Evolutionary conservation across 2,797 vertebrate genomes (phyloP).

Genomic region (Scomberomorus guttatus): DNA sequence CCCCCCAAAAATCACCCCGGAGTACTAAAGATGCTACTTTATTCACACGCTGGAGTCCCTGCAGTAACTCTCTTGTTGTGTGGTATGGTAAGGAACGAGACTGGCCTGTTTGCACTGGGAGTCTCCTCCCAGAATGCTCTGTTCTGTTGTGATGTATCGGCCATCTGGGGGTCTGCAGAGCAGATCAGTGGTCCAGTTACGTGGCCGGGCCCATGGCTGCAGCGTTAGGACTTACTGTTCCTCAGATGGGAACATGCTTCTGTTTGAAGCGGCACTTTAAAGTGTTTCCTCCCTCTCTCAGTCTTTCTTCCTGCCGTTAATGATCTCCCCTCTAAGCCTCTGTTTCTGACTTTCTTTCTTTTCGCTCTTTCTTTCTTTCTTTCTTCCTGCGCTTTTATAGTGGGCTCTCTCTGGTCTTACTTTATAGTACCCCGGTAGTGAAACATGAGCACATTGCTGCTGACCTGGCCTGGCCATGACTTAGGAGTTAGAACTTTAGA

Average conservation of each 20-base stretch:
- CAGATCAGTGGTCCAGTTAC: constrained; percentile 69
- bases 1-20: no score
- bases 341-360: constrained; percentile 49
- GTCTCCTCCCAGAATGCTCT: constrained; percentile 35
- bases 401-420: constrained; percentile 55
- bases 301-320: constrained; percentile 80
- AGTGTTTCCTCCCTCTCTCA: constrained; percentile 72
- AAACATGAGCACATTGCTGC: constrained; percentile 74
- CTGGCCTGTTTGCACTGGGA: constrained; percentile 33
- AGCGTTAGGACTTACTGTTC: constrained; percentile 52
- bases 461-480: constrained; percentile 79
- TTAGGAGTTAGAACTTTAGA: constrained; percentile 74
- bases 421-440: constrained; percentile 73
- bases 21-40: constrained; percentile 19
- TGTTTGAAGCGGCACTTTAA: constrained; percentile 80
- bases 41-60: constrained; percentile 35
- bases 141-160: constrained; percentile 71
- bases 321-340: constrained; percentile 65
- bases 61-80: constrained; percentile 45
- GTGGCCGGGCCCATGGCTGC: constrained; percentile 47
- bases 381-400: constrained; percentile 70
- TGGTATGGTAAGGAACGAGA: constrained; percentile 41
- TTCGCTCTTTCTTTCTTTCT: constrained; percentile 39
- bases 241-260: constrained; percentile 73
- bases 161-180: constrained; percentile 80